phyloP scores from a whole-genome alignment of 2,888 invertebrate species.

The Trachelus troglodyta region DNA sequence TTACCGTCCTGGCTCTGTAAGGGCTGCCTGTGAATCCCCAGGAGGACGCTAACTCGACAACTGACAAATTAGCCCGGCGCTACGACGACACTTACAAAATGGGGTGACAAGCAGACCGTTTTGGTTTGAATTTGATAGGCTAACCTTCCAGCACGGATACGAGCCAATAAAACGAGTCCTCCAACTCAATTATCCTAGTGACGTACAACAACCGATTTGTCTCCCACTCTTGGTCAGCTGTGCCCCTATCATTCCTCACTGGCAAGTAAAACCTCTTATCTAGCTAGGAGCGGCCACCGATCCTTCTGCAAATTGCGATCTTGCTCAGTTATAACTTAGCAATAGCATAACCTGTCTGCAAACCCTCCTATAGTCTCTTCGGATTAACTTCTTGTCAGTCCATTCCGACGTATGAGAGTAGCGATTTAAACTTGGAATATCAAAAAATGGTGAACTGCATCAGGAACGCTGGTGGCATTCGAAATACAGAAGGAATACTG shows the following conservation, averaged over 20 bases:
- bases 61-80: conserved; percentile 66
- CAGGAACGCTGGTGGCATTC: conserved; percentile 35
- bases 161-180: conserved; percentile 15
- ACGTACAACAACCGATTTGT: conserved; percentile 33
- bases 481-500: conserved; percentile 9
- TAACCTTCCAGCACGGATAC: not conserved
- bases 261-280: not conserved
- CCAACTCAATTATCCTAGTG: conserved; percentile 31
- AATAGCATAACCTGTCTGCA: not conserved
- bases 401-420: not conserved
- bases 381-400: not conserved
- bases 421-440: not conserved
- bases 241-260: conserved; percentile 25
- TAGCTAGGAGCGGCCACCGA: not conserved
- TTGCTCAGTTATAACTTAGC: not conserved
- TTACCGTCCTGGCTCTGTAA: conserved; percentile 48
- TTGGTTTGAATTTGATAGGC: conserved; percentile 50
- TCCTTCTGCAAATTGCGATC: not conserved
- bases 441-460: not conserved
- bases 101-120: conserved; percentile 60
- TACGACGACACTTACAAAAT: conserved; percentile 67
- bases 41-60: conserved; percentile 66
- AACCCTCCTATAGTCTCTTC: not conserved
- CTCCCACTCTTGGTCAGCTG: conserved; percentile 27
- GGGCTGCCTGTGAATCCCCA: conserved; percentile 52